Evolutionary conservation across 2,888 invertebrate species (phyloP).

Genomic region (Erebia aethiops): DNA sequence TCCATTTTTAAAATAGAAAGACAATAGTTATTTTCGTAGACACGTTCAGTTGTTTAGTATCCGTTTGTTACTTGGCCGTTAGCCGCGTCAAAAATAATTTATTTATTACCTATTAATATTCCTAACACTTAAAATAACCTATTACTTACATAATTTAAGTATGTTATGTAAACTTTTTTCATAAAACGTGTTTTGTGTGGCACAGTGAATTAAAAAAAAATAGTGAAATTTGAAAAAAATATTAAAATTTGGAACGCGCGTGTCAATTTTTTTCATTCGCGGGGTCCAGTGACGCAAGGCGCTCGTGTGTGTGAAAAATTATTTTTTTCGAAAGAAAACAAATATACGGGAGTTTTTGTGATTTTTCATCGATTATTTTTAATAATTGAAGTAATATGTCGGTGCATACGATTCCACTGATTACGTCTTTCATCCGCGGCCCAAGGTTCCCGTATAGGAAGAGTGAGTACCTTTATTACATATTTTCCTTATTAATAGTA

Average conservation of each 20-base stretch:
- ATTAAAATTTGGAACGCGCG: conserved; percentile 60
- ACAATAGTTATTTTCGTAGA: conserved; percentile 43
- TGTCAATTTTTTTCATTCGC: conserved; percentile 70
- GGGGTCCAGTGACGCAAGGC: conserved; percentile 51
- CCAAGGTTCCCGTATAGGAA: conserved; percentile 80
- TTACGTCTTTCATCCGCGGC: conserved; percentile 77
- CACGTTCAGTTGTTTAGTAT: conserved; percentile 32
- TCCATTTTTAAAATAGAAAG: conserved; percentile 42
- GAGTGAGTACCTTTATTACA: conserved; percentile 61
- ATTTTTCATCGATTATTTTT: not conserved
- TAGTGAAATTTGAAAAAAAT: conserved; percentile 42
- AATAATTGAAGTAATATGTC: conserved; percentile 63
- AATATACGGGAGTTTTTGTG: conserved; percentile 4
- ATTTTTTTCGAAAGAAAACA: conserved; percentile 46
- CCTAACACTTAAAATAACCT: too few relatives aligned
- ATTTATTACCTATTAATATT: not conserved
- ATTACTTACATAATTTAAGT: not conserved
- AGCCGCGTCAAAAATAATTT: not conserved
- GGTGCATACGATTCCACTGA: conserved; percentile 77
- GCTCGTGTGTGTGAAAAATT: conserved; percentile 50
- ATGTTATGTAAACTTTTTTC: conserved; percentile 1
- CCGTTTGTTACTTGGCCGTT: conserved; percentile 24
- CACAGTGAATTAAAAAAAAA: conserved; percentile 38
- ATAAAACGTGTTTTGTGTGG: conserved; percentile 3
- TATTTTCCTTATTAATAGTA: not conserved